Evolutionary conservation across 2,888 invertebrate genomes (phyloP).

Genomic region (Eupithecia vulgata): DNA sequence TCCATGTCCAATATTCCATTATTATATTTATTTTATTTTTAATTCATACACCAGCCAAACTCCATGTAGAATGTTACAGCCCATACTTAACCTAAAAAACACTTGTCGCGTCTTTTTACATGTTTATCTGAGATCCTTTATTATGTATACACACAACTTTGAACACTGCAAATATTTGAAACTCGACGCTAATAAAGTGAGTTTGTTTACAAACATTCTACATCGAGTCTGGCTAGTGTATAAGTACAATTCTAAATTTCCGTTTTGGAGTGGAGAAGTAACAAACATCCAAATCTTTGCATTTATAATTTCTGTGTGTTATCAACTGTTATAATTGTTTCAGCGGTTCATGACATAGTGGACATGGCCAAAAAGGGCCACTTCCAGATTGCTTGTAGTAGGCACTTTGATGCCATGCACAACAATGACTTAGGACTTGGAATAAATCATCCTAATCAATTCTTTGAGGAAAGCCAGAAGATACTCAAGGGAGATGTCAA

Average conservation of each 20-base stretch:
- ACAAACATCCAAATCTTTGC: not conserved
- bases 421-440: conserved; percentile 86
- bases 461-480: conserved; percentile 92
- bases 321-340: conserved; percentile 51
- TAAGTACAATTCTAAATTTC: too few species aligned
- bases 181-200: too few species aligned
- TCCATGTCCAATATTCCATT: not conserved
- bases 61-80: too few species aligned
- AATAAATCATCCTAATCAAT: conserved; percentile 96
- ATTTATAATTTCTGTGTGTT: too few species aligned
- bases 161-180: too few species aligned
- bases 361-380: conserved; percentile 90
- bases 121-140: too few species aligned
- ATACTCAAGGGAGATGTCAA: conserved; percentile 72
- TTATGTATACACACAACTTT: too few species aligned
- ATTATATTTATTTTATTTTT: not conserved
- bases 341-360: conserved; percentile 88
- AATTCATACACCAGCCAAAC: too few species aligned
- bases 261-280: not conserved
- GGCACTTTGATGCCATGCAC: conserved; percentile 91
- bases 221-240: too few species aligned
- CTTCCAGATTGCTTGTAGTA: conserved; percentile 94
- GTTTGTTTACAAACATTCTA: too few species aligned
- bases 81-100: too few species aligned
- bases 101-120: too few species aligned